These are phyloP conservation scores for Podarcis muralis DNA, from an alignment of 2,113 vertebrate genomes.

Conservation along the genomic window DNA sequence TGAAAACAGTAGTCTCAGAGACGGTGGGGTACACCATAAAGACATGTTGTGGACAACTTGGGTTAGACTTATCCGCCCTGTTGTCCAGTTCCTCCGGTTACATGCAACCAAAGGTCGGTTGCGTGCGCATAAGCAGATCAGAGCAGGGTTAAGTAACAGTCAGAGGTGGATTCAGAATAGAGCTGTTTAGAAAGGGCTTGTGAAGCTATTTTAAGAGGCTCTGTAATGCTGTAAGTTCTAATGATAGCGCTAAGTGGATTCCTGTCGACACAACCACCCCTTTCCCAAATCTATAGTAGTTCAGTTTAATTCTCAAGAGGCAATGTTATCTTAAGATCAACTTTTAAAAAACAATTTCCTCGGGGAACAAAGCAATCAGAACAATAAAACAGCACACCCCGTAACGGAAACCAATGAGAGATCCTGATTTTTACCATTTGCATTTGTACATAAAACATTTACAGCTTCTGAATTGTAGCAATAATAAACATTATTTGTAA, in stretches of 20 bases:
- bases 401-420: neutral
- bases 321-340: neutral
- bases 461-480: neutral
- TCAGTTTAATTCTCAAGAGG: constrained; percentile 16
- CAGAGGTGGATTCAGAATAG: constrained; percentile 17
- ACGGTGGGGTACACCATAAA: neutral
- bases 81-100: neutral
- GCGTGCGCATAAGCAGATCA: constrained; percentile 23
- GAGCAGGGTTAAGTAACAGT: constrained; percentile 31
- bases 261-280: neutral
- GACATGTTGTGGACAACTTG: neutral
- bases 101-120: neutral
- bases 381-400: neutral
- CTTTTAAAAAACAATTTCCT: constrained; percentile 35
- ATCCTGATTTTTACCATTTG: neutral
- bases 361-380: neutral
- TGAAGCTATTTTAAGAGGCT: constrained; percentile 14
- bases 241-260: neutral
- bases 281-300: neutral
- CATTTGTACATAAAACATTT: neutral
- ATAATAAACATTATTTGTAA: neutral
- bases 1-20: neutral
- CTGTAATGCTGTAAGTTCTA: neutral
- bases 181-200: constrained; percentile 36
- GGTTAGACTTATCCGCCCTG: neutral